These are phyloP conservation scores for Phalanger gymnotis DNA, from an alignment of 2,797 vertebrate species.

Conservation along the genomic window DNA sequence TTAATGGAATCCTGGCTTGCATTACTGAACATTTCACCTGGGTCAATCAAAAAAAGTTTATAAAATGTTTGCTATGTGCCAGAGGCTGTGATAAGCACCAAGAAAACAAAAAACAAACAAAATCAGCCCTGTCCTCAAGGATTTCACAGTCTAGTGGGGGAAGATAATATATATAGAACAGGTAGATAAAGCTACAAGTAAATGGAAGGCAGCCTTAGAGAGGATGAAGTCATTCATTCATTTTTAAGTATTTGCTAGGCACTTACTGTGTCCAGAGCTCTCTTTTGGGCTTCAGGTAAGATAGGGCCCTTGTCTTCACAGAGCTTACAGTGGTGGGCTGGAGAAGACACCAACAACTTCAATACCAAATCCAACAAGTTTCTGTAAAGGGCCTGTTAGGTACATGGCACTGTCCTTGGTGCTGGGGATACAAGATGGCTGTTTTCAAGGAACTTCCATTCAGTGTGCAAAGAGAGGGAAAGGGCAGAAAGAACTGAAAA, in stretches of 20 bases:
- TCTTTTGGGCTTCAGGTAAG: not conserved
- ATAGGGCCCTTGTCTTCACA: not conserved
- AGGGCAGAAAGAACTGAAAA: not conserved
- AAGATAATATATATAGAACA: not conserved
- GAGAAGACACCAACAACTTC: not conserved
- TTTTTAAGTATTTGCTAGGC: not conserved
- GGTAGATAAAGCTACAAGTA: too few species aligned
- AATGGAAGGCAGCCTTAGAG: too few species aligned
- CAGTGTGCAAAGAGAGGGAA: not conserved
- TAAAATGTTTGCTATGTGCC: not conserved
- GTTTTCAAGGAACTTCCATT: not conserved
- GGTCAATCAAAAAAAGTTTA: not conserved
- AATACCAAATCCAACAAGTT: not conserved
- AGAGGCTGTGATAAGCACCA: not conserved
- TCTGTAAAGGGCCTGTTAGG: not conserved
- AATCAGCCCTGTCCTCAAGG: not conserved
- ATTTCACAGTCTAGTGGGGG: not conserved
- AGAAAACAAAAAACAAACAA: not conserved
- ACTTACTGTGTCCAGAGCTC: not conserved
- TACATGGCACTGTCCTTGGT: not conserved
- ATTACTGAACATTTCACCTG: not conserved
- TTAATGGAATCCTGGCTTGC: not conserved
- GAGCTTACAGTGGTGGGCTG: too few species aligned
- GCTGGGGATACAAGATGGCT: not conserved
- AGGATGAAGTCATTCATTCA: not conserved